Evolutionary conservation across 2,113 vertebrate genomes (phyloP).

Genomic region (Vulpes ferrilata): DNA sequence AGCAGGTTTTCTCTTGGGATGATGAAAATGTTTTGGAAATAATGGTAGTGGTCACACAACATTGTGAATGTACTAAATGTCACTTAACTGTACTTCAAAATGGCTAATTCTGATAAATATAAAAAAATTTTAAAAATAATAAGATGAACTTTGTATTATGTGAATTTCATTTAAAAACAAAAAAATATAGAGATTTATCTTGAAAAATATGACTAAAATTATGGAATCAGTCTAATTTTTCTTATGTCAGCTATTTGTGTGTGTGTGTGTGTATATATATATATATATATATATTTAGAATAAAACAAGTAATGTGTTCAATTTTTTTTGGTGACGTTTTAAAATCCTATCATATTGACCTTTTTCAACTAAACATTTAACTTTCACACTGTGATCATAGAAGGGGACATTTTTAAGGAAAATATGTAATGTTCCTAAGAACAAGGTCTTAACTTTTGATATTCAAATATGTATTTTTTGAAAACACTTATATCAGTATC

Average conservation of each 20-base stretch:
- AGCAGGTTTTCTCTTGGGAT: not conserved
- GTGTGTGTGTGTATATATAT: too few relatives aligned
- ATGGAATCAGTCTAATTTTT: not conserved
- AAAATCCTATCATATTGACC: not conserved
- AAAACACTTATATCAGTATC: not conserved
- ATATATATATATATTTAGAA: not conserved
- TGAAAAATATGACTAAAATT: not conserved
- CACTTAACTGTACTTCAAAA: conserved; percentile 1
- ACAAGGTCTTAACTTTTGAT: not conserved
- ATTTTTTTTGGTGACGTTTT: not conserved
- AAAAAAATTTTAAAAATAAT: not conserved
- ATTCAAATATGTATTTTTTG: conserved; percentile 20
- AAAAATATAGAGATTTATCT: not conserved
- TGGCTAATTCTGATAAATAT: not conserved
- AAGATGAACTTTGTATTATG: not conserved
- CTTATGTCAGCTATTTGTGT: not conserved
- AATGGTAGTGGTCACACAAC: not conserved
- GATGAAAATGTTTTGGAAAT: not conserved
- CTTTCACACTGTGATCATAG: not conserved
- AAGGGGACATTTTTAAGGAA: not conserved
- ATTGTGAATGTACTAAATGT: not conserved
- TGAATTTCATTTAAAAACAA: not conserved
- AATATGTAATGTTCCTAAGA: not conserved
- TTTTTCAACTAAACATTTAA: not conserved
- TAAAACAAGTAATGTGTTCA: not conserved